These are phyloP conservation scores for Keiferia lycopersicella DNA, from an alignment of 2,888 invertebrate species.

Conservation along the genomic window DNA sequence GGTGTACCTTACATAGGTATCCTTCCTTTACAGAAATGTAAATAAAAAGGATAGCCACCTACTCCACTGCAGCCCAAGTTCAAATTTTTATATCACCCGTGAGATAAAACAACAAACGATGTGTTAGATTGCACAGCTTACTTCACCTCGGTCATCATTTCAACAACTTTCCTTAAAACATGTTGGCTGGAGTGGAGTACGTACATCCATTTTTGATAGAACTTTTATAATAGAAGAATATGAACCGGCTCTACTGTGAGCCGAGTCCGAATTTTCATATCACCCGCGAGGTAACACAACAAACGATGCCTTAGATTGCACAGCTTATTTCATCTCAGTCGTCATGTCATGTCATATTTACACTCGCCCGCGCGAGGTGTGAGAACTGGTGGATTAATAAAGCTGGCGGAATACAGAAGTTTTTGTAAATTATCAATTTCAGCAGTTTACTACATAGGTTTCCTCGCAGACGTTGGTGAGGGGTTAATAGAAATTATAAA, in stretches of 20 bases:
- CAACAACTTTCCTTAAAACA: no score
- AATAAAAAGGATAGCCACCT: neutral
- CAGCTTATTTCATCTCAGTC: slow-evolving; percentile 72
- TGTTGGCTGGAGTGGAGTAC: no score
- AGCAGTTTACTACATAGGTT: no score
- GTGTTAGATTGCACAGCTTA: slow-evolving; percentile 72
- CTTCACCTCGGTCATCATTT: slow-evolving; percentile 70
- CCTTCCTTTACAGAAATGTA: no score
- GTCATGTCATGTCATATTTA: slow-evolving; percentile 75
- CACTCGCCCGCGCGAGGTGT: slow-evolving; percentile 56
- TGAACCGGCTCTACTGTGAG: neutral
- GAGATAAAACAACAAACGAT: slow-evolving; percentile 62
- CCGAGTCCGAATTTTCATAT: slow-evolving; percentile 47
- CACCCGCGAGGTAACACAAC: slow-evolving; percentile 56
- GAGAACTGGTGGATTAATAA: slow-evolving; percentile 36
- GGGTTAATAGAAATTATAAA: no score
- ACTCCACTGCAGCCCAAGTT: slow-evolving; percentile 19
- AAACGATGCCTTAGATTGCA: slow-evolving; percentile 69
- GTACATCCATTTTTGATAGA: no score
- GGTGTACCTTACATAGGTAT: no score
- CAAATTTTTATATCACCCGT: slow-evolving; percentile 53
- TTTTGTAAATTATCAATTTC: no score
- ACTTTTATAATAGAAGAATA: no score
- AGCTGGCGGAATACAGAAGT: slow-evolving; percentile 39
- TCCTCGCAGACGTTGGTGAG: no score